phyloP scores from a whole-genome alignment of 2,113 vertebrate genomes.

The Indicator maculatus region DNA sequence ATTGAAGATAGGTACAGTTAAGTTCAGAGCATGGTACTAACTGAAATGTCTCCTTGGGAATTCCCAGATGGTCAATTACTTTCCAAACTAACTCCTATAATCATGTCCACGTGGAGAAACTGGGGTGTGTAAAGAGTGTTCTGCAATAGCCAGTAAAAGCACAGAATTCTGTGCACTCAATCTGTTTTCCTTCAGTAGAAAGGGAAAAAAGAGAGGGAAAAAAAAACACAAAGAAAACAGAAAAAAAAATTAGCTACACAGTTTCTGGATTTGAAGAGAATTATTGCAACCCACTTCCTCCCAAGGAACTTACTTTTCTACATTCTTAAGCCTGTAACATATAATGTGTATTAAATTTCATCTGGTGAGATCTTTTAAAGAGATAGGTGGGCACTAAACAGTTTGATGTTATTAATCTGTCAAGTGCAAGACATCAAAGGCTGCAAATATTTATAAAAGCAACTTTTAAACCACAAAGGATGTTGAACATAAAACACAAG shows the following conservation, averaged over 20 bases:
- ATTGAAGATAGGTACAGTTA: neutral
- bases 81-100: rapidly evolving
- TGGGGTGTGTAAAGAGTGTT: neutral
- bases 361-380: neutral
- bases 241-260: neutral
- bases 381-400: slow-evolving; percentile 12
- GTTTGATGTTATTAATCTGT: slow-evolving; percentile 46
- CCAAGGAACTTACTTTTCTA: neutral
- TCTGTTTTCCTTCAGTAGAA: neutral
- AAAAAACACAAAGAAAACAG: neutral
- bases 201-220: neutral
- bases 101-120: neutral
- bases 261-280: neutral
- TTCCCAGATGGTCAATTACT: neutral
- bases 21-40: neutral
- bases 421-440: slow-evolving; percentile 26
- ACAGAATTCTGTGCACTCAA: neutral
- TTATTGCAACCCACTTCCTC: neutral
- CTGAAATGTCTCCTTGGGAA: neutral
- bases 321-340: neutral
- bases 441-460: slow-evolving; percentile 30
- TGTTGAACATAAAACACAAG: neutral
- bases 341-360: neutral
- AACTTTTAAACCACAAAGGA: slow-evolving; percentile 28
- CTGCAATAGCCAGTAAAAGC: neutral